Evolutionary conservation across 2,888 invertebrate species (phyloP).

Genomic region (Congeria kusceri): DNA sequence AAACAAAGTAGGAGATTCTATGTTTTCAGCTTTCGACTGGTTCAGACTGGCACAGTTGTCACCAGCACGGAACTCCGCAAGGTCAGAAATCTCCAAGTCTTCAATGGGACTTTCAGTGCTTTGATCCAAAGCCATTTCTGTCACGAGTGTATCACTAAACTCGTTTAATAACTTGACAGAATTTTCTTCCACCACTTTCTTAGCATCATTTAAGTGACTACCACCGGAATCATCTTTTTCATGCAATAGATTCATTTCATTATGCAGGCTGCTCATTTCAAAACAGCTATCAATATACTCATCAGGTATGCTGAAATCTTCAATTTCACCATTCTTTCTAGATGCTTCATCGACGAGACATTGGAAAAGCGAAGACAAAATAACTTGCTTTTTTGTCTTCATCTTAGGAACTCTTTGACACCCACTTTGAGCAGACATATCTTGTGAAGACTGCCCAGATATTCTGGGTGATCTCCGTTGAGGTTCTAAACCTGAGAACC

Average conservation of each 20-base stretch:
- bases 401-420: conserved; percentile 5
- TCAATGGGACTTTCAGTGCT: background rate
- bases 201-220: background rate
- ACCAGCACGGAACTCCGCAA: background rate
- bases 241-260: too few relatives aligned
- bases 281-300: conserved; percentile 6
- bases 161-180: background rate
- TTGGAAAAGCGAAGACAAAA: conserved; percentile 76
- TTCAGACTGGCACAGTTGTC: conserved; percentile 7
- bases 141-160: background rate
- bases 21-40: conserved; percentile 11
- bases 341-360: conserved; percentile 75
- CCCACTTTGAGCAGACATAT: conserved; percentile 17
- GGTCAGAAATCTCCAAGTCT: conserved; percentile 1
- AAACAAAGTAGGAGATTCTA: conserved; percentile 52
- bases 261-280: background rate
- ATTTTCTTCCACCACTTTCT: conserved; percentile 5
- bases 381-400: conserved; percentile 38
- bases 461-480: conserved; percentile 33
- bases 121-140: background rate
- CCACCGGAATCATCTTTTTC: background rate
- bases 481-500: background rate
- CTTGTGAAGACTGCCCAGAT: conserved; percentile 41
- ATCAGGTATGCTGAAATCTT: conserved; percentile 67
- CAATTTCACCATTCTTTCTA: conserved; percentile 56